Percentiles rank a stretch among this genome's conserved stretches.
Conservation (phyloP, 2,113 vertebrate genomes). For the Donacobius atricapilla region DNA sequence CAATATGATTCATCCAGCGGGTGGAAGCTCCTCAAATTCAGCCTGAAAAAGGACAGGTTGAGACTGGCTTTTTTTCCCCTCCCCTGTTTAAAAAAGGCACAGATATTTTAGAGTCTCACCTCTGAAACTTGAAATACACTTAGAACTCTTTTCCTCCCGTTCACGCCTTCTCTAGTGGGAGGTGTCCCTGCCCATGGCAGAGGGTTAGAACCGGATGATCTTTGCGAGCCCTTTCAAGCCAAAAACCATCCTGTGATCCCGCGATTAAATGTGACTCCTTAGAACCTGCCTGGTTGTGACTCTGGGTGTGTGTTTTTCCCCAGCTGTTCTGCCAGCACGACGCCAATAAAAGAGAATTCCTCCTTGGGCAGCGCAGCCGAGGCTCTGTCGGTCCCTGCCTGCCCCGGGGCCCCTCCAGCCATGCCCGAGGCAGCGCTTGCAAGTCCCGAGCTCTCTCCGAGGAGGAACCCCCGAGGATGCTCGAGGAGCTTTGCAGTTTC, state of each 20-base stretch:
- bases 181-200: neutral
- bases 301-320: neutral
- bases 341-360: neutral
- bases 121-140: neutral
- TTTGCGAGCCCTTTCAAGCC: neutral
- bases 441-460: neutral
- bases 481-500: neutral
- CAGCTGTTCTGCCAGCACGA: neutral
- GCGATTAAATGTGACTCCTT: neutral
- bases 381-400: neutral
- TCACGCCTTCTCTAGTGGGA: neutral
- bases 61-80: accelerated
- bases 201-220: neutral
- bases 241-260: neutral
- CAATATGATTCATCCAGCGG: neutral
- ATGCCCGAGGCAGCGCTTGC: neutral
- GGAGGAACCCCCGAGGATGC: neutral
- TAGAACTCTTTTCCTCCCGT: neutral
- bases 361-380: neutral
- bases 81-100: neutral
- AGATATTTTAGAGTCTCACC: neutral
- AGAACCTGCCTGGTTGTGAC: neutral
- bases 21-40: neutral
- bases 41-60: neutral
- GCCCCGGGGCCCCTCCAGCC: neutral